Conservation (phyloP, 2,797 vertebrate genomes). For the Vireo griseus region DNA sequence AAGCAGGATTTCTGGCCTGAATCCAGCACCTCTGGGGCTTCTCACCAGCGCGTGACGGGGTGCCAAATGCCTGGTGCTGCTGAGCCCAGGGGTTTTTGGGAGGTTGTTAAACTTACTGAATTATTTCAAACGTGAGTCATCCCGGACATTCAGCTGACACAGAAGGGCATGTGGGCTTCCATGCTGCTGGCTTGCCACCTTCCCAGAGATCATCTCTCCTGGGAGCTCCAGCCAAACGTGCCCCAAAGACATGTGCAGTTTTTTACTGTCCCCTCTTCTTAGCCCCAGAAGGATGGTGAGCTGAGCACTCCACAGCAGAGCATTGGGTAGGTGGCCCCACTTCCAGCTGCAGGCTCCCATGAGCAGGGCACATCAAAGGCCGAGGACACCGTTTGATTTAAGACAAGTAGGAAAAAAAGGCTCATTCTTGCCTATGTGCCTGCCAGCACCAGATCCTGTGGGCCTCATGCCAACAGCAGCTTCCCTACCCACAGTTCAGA, state of each 20-base stretch:
- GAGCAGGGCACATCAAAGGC: not conserved
- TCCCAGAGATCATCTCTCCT: not conserved
- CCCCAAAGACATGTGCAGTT: not conserved
- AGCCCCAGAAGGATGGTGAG: not conserved
- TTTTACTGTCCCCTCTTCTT: not conserved
- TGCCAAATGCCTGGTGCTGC: not conserved
- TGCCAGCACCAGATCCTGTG: not conserved
- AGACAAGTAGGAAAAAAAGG: not conserved
- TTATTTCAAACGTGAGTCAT: not conserved
- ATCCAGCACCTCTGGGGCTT: not conserved
- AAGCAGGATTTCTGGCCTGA: not conserved
- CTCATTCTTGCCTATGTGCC: not conserved
- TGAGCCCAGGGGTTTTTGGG: not conserved
- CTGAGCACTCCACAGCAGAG: not conserved
- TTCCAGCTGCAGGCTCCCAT: not conserved
- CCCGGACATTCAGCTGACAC: not conserved
- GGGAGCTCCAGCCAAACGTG: not conserved
- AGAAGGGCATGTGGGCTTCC: not conserved
- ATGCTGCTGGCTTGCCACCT: not conserved
- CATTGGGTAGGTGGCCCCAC: not conserved
- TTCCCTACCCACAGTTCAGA: not conserved
- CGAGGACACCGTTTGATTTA: fast-evolving
- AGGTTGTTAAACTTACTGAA: not conserved
- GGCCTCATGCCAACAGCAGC: not conserved
- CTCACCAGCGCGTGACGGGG: not conserved